These are phyloP conservation scores for Smutsia temminckii DNA, from an alignment of 2,797 vertebrate species.

Conservation along the genomic window DNA sequence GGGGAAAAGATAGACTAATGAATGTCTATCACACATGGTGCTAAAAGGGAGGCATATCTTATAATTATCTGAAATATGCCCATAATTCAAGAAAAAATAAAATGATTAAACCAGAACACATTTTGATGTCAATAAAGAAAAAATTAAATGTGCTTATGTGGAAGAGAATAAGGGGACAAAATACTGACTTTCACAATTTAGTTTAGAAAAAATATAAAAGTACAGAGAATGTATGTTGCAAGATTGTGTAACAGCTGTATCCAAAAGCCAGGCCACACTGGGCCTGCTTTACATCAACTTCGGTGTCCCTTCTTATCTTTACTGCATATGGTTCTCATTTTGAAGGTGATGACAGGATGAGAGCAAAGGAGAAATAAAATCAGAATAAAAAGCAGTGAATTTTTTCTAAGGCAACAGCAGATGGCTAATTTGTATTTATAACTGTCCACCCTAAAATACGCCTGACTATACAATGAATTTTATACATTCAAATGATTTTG, in stretches of 20 bases:
- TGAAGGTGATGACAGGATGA: neutral
- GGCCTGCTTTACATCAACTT: neutral
- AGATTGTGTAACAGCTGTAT: neutral
- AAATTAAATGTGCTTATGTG: neutral
- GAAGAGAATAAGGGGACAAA: neutral
- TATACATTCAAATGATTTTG: neutral
- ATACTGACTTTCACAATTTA: neutral
- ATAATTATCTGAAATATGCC: neutral
- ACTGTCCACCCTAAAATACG: neutral
- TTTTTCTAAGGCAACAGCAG: neutral
- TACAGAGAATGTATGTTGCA: neutral
- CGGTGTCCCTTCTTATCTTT: neutral
- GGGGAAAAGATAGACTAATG: neutral
- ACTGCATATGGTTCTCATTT: neutral
- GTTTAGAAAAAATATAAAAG: neutral
- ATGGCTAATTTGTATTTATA: neutral
- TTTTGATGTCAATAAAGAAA: neutral
- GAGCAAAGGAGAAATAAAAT: constrained; percentile 29
- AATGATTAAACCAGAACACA: neutral
- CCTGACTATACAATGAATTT: neutral
- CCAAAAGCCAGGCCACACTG: neutral
- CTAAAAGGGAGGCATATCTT: neutral
- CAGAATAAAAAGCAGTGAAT: neutral
- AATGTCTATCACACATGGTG: neutral
- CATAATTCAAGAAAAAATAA: neutral